Percentiles rank a stretch among this genome's conserved stretches.
These are phyloP conservation scores for Keiferia lycopersicella DNA, from an alignment of 2,888 invertebrate species.

Conservation along the genomic window DNA sequence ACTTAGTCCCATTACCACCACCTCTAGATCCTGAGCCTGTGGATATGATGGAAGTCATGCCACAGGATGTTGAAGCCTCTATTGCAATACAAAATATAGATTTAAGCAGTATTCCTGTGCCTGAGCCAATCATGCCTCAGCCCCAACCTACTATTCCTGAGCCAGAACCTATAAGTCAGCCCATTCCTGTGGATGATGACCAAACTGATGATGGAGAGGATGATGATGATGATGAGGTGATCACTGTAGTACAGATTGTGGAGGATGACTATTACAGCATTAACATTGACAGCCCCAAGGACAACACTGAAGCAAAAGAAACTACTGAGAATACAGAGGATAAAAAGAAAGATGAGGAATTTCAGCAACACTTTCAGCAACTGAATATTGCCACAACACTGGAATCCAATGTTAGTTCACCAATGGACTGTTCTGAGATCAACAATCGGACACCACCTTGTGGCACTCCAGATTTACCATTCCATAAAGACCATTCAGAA, in stretches of 20 bases:
- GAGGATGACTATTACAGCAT: slow-evolving; percentile 76
- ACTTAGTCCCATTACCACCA: slow-evolving; percentile 31
- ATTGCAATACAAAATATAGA: slow-evolving; percentile 28
- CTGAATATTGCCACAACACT: slow-evolving; percentile 53
- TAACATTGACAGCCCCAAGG: slow-evolving; percentile 63
- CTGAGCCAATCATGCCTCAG: slow-evolving; percentile 29
- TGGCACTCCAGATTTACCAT: slow-evolving; percentile 55
- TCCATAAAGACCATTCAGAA: slow-evolving; percentile 52
- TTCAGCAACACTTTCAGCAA: slow-evolving; percentile 68
- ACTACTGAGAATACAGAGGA: slow-evolving; percentile 37
- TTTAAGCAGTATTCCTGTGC: slow-evolving; percentile 31
- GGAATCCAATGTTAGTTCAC: slow-evolving; percentile 43
- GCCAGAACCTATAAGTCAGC: slow-evolving; percentile 38
- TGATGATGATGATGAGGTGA: slow-evolving; percentile 74
- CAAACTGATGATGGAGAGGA: slow-evolving; percentile 58
- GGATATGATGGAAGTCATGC: neutral
- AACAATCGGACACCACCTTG: slow-evolving; percentile 51
- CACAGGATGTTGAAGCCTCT: neutral
- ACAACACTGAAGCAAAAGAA: slow-evolving; percentile 33
- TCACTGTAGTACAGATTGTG: slow-evolving; percentile 76
- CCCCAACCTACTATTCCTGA: slow-evolving; percentile 31
- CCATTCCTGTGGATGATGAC: slow-evolving; percentile 55
- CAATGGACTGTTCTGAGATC: slow-evolving; percentile 56
- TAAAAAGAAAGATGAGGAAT: slow-evolving; percentile 52
- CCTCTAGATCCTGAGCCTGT: slow-evolving; percentile 27